Conservation (phyloP, 2,113 vertebrate genomes). For the Hoplias malabaricus region DNA sequence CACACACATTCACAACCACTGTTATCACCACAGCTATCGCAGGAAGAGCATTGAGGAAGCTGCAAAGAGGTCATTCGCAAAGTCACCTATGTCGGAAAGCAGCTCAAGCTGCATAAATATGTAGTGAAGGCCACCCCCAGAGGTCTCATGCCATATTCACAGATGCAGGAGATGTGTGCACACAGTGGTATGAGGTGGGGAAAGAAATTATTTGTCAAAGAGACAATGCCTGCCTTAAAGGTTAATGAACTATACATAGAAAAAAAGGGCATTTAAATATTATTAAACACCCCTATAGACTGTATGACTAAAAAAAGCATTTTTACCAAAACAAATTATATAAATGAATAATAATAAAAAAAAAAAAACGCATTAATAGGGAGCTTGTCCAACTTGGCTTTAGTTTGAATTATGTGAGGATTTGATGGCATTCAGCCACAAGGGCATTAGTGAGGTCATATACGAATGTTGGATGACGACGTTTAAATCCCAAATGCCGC, state of each 20-base stretch:
- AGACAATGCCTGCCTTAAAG: background rate
- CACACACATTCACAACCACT: background rate
- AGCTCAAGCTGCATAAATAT: constrained; percentile 4
- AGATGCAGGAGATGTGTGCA: background rate
- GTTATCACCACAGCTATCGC: background rate
- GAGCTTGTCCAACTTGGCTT: too few relatives aligned
- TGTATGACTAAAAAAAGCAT: too few relatives aligned
- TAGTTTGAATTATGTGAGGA: too few relatives aligned
- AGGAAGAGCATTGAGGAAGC: background rate
- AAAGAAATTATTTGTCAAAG: background rate
- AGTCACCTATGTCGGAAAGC: background rate
- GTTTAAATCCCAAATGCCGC: too few relatives aligned
- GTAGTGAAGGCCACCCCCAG: background rate
- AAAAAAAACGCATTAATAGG: too few relatives aligned
- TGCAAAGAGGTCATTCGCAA: background rate
- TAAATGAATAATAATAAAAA: too few relatives aligned
- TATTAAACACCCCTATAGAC: too few relatives aligned
- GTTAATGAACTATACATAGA: background rate
- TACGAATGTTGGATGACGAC: too few relatives aligned
- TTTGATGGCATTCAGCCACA: too few relatives aligned
- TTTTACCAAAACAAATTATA: too few relatives aligned
- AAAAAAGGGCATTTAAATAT: too few relatives aligned
- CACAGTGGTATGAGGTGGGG: background rate
- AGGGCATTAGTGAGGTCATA: too few relatives aligned
- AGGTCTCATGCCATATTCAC: background rate